Conservation (phyloP, 2,113 vertebrate genomes). For the Fukomys damarensis region DNA sequence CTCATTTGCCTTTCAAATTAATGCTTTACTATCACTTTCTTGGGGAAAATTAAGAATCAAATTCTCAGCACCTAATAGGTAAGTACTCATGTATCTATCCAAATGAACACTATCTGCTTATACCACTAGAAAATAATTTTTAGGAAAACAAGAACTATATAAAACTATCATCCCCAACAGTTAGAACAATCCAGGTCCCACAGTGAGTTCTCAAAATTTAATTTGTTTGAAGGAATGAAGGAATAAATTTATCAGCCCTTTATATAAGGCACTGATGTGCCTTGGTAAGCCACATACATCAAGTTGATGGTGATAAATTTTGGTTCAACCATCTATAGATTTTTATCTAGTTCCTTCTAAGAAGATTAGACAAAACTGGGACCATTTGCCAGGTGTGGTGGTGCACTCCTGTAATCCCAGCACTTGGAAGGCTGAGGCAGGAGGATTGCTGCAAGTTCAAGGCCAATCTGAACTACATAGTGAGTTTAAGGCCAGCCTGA, state of each 20-base stretch:
- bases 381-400: background rate
- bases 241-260: background rate
- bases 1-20: background rate
- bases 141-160: background rate
- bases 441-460: background rate
- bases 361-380: background rate
- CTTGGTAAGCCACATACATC: background rate
- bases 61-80: background rate
- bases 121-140: conserved; percentile 12
- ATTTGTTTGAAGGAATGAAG: background rate
- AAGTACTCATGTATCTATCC: background rate
- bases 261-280: background rate
- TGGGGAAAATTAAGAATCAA: conserved; percentile 12
- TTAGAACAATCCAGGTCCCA: background rate
- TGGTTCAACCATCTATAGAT: background rate
- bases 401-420: background rate
- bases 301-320: background rate
- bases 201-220: background rate
- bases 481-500: background rate
- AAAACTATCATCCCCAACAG: background rate
- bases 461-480: background rate
- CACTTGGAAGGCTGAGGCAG: background rate
- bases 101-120: background rate
- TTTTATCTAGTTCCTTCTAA: background rate
- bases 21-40: conserved; percentile 13